These are phyloP conservation scores for Charaxes varanes DNA, from an alignment of 1,140 invertebrate species.

Conservation along the genomic window DNA sequence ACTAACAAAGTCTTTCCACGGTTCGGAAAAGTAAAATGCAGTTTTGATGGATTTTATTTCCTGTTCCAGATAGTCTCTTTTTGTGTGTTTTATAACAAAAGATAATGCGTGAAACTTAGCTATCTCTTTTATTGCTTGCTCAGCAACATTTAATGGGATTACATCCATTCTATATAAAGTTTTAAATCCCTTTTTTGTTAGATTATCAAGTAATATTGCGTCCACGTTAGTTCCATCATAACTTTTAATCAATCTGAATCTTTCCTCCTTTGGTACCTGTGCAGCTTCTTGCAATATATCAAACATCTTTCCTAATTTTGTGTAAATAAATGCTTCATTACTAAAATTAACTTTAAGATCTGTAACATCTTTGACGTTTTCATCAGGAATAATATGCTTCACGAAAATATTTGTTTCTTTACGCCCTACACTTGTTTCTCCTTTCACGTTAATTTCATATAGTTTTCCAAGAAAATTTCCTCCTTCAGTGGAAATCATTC, in stretches of 20 bases:
- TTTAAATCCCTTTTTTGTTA: slow-evolving; percentile 23
- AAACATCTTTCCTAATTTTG: slow-evolving; percentile 17
- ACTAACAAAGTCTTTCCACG: slow-evolving; percentile 6
- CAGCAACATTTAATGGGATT: slow-evolving; percentile 24
- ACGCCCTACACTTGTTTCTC: slow-evolving; percentile 3
- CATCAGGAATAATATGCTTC: slow-evolving; percentile 11
- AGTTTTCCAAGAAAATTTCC: slow-evolving; percentile 20
- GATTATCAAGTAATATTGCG: slow-evolving; percentile 29
- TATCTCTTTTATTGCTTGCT: slow-evolving; percentile 23
- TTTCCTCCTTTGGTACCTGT: slow-evolving; percentile 15
- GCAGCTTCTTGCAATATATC: slow-evolving; percentile 25
- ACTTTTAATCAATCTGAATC: slow-evolving; percentile 19
- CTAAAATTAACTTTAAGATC: too few species aligned
- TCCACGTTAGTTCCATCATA: slow-evolving; percentile 15
- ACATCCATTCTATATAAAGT: slow-evolving; percentile 21
- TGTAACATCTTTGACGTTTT: slow-evolving; percentile 13
- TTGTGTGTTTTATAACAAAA: slow-evolving; percentile 25
- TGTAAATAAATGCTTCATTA: slow-evolving; percentile 26
- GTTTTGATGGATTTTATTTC: slow-evolving; percentile 14
- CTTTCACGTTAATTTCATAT: slow-evolving; percentile 22
- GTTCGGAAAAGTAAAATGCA: slow-evolving; percentile 10
- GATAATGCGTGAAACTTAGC: slow-evolving; percentile 33
- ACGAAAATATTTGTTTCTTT: slow-evolving; percentile 23
- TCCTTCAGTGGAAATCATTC: too few species aligned
- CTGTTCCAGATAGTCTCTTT: slow-evolving; percentile 23